Percentiles rank a stretch among this genome's conserved stretches.
Conservation (phyloP, 2,113 vertebrate genomes). For the Oreotrochilus melanogaster region DNA sequence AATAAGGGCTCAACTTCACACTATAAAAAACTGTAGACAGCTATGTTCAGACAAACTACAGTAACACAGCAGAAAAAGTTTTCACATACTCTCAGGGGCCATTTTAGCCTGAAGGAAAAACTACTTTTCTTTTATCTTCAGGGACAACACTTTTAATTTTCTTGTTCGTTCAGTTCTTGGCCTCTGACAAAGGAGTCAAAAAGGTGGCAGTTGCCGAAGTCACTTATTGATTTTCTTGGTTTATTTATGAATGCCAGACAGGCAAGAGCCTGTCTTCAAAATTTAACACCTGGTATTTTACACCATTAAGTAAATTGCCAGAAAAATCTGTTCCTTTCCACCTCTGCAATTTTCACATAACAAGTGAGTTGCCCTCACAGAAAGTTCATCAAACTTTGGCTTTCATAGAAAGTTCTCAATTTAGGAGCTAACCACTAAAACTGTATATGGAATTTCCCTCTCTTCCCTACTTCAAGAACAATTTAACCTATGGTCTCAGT, state of each 20-base stretch:
- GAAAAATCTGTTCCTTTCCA: conserved; percentile 7
- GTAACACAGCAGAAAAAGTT: not conserved
- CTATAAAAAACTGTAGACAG: not conserved
- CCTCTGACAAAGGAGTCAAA: conserved; percentile 56
- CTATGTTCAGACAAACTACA: not conserved
- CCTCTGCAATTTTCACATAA: conserved; percentile 2
- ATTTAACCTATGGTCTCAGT: not conserved
- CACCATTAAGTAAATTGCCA: conserved; percentile 36
- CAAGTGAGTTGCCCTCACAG: fast-evolving
- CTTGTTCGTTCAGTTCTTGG: conserved; percentile 40
- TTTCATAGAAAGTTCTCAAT: conserved; percentile 5
- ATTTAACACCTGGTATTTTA: conserved; percentile 60
- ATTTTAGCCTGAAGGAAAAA: conserved; percentile 8
- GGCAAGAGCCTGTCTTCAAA: conserved; percentile 7
- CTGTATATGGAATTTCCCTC: not conserved
- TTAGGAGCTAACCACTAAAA: not conserved
- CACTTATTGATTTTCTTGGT: conserved; percentile 55
- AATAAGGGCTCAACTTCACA: not conserved
- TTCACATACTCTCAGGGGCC: not conserved
- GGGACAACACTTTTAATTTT: conserved; percentile 47
- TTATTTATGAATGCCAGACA: conserved; percentile 62
- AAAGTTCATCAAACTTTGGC: conserved; percentile 2
- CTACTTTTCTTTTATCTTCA: not conserved
- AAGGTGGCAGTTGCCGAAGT: conserved; percentile 21
- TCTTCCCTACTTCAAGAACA: not conserved